Percentiles rank a stretch among this genome's conserved stretches.
phyloP scores from a whole-genome alignment of 2,113 vertebrate genomes.

The Zapus hudsonius region DNA sequence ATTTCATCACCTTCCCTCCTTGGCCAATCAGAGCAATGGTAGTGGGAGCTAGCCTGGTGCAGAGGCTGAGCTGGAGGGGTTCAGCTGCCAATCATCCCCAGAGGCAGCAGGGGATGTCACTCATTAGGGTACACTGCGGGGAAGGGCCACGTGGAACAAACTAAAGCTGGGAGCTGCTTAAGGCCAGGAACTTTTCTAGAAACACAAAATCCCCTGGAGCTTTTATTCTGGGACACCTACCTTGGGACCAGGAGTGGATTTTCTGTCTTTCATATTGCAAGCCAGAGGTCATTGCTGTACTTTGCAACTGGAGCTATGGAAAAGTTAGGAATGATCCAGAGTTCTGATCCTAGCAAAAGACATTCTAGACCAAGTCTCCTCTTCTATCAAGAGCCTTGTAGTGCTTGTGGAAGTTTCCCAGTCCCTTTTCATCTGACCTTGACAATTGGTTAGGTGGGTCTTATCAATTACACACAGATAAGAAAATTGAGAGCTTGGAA shows the following conservation, averaged over 20 bases:
- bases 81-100: neutral
- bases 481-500: neutral
- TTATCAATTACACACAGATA: neutral
- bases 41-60: too few relatives aligned
- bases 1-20: neutral
- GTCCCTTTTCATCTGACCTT: neutral
- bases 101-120: neutral
- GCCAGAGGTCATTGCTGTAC: neutral
- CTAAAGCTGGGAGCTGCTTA: neutral
- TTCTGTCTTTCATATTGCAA: neutral
- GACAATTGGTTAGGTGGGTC: neutral
- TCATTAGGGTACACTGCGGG: fast-evolving
- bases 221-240: neutral
- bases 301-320: neutral
- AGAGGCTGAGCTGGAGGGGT: neutral
- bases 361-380: neutral
- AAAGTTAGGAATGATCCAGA: neutral
- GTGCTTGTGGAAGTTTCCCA: neutral
- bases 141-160: neutral
- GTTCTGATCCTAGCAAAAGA: neutral
- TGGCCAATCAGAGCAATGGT: neutral
- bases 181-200: neutral
- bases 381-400: neutral
- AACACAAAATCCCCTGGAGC: neutral
- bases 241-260: neutral